These are phyloP conservation scores for Rhyacichthys aspro DNA, from an alignment of 2,797 vertebrate genomes.

Conservation along the genomic window DNA sequence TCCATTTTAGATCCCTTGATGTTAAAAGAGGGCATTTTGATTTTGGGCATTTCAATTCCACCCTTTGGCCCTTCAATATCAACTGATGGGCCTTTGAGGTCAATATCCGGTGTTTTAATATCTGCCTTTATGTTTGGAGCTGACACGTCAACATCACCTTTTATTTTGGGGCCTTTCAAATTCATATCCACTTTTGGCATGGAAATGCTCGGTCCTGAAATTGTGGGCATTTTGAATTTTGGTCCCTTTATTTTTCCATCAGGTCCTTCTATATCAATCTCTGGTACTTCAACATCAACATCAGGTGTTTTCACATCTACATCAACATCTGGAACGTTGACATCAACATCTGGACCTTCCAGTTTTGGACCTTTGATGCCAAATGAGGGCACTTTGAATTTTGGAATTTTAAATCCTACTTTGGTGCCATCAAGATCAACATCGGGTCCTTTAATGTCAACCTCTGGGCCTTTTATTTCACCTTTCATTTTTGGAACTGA, in stretches of 20 bases:
- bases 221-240: conserved; percentile 8
- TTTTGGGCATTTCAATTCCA: conserved; percentile 6
- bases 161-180: conserved; percentile 16
- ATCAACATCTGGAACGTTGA: neutral
- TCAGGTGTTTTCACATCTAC: conserved; percentile 7
- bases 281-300: neutral
- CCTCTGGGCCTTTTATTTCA: neutral
- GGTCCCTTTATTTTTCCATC: conserved; percentile 1
- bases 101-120: conserved; percentile 48
- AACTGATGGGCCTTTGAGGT: conserved; percentile 54
- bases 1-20: conserved; percentile 22
- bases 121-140: conserved; percentile 52
- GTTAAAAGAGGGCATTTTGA: conserved; percentile 27
- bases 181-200: conserved; percentile 26
- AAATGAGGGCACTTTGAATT: conserved; percentile 15
- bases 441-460: neutral
- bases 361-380: neutral
- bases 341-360: neutral
- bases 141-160: conserved; percentile 48
- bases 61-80: conserved; percentile 12
- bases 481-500: neutral
- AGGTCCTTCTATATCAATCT: neutral
- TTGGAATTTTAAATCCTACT: conserved; percentile 10
- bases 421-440: no score
- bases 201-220: conserved; percentile 13